phyloP scores from a whole-genome alignment of 2,797 vertebrate species.

The Mycteria americana region DNA sequence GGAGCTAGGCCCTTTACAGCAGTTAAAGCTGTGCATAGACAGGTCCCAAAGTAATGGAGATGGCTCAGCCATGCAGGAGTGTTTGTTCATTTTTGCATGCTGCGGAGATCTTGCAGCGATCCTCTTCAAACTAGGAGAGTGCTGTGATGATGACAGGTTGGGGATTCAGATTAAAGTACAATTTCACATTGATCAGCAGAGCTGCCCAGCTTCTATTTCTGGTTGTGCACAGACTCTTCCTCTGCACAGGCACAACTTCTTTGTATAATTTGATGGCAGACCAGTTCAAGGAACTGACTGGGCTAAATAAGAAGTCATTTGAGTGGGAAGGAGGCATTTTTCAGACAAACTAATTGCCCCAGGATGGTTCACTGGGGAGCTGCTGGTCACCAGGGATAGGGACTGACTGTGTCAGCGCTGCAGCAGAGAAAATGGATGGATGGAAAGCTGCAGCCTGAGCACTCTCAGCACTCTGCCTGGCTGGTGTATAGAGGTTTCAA shows the following conservation, averaged over 20 bases:
- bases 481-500: neutral
- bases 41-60: neutral
- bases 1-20: neutral
- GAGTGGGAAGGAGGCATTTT: neutral
- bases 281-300: neutral
- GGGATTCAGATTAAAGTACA: neutral
- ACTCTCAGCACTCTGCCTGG: neutral
- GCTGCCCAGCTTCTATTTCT: neutral
- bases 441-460: neutral
- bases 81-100: neutral
- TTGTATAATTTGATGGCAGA: neutral
- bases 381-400: neutral
- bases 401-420: neutral
- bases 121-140: neutral
- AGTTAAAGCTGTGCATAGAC: neutral
- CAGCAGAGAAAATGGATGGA: neutral
- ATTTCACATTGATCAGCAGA: neutral
- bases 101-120: neutral
- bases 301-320: neutral
- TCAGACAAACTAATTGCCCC: neutral
- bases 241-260: neutral
- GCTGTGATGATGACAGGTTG: neutral
- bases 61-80: neutral
- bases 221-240: neutral
- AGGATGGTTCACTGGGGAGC: neutral